A percentile compares a stretch with the other conserved stretches of the same genome.
These are phyloP conservation scores for Nasonia oneida DNA, from an alignment of 2,888 invertebrate genomes.

Conservation along the genomic window DNA sequence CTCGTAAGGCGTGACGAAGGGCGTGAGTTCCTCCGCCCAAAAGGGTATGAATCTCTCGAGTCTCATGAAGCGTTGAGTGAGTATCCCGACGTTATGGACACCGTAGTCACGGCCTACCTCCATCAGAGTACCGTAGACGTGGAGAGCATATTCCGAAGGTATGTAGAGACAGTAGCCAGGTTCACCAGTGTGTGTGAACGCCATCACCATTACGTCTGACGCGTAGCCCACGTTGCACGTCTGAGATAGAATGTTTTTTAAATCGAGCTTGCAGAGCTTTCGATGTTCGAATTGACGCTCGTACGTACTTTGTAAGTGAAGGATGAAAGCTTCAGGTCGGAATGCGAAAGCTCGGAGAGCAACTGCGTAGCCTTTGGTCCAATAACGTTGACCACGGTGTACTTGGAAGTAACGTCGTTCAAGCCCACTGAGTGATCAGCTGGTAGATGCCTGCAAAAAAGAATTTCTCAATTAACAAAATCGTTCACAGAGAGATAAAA, in stretches of 20 bases:
- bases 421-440: conserved; percentile 82
- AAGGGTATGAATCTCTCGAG: conserved; percentile 87
- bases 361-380: conserved; percentile 85
- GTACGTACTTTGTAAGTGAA: conserved; percentile 84
- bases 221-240: conserved; percentile 85
- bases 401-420: conserved; percentile 87
- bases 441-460: conserved; percentile 81
- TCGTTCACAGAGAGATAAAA: background rate
- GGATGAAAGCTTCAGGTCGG: conserved; percentile 82
- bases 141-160: conserved; percentile 87
- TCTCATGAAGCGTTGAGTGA: conserved; percentile 84
- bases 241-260: conserved; percentile 70
- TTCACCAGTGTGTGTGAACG: conserved; percentile 87
- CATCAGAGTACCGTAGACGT: conserved; percentile 86
- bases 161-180: conserved; percentile 86
- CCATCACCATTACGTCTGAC: conserved; percentile 86
- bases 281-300: background rate
- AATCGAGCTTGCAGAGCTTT: background rate
- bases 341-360: conserved; percentile 84
- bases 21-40: conserved; percentile 86
- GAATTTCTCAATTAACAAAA: conserved; percentile 24
- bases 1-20: conserved; percentile 83
- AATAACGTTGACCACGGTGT: conserved; percentile 86
- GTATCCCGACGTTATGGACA: conserved; percentile 84
- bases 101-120: conserved; percentile 85